These are phyloP conservation scores for Chrysolina haemoptera DNA, from an alignment of 2,888 invertebrate genomes.

Conservation along the genomic window DNA sequence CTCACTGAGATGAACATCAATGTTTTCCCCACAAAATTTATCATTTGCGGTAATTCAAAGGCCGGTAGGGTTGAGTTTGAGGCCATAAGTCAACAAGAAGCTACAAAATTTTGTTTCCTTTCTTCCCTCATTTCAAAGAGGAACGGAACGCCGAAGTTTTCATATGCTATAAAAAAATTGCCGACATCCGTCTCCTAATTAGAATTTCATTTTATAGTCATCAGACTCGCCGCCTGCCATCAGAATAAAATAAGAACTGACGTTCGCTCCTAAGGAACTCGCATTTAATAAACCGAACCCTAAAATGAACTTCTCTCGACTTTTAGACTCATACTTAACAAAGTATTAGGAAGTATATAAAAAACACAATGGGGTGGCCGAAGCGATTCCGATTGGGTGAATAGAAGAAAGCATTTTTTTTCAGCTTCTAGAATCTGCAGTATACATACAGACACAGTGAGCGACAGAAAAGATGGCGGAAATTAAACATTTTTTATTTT, in stretches of 20 bases:
- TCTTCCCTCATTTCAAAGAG: background rate
- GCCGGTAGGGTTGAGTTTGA: background rate
- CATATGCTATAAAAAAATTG: slow-evolving; percentile 13
- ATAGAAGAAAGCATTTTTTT: slow-evolving; percentile 25
- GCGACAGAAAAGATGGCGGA: background rate
- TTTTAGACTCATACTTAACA: slow-evolving; percentile 27
- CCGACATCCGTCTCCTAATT: slow-evolving; percentile 27
- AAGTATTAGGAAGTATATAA: slow-evolving; percentile 33
- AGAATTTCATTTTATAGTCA: slow-evolving; percentile 28
- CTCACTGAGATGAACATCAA: background rate
- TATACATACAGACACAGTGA: no score
- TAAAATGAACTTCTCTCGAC: slow-evolving; percentile 30
- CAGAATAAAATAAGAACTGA: slow-evolving; percentile 16
- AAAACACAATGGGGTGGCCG: slow-evolving; percentile 16
- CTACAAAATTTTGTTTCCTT: background rate
- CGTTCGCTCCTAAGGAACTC: slow-evolving; percentile 13
- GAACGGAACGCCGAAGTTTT: background rate
- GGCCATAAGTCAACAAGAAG: background rate
- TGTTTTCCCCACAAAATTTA: background rate
- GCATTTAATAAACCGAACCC: slow-evolving; percentile 23
- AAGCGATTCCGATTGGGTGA: slow-evolving; percentile 11
- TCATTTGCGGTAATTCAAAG: no score
- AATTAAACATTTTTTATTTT: no score
- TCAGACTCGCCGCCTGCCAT: slow-evolving; percentile 17
- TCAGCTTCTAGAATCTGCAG: background rate